These are phyloP conservation scores for Apostichopus japonicus DNA, from an alignment of 35 echinoderm and acorn worm genomes.

Conservation along the genomic window DNA sequence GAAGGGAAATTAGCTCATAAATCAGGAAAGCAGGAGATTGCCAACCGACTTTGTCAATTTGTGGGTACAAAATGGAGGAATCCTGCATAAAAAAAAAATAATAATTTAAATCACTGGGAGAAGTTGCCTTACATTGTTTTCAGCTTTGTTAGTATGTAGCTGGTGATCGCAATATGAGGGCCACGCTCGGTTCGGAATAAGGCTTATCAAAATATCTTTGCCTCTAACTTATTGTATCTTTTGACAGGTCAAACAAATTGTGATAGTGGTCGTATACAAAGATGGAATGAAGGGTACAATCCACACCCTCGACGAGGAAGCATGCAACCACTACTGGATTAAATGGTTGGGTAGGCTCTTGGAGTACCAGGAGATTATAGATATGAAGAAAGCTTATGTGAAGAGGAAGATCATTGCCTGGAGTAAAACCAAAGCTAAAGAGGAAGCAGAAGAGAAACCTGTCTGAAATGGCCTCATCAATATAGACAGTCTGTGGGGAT, in stretches of 20 bases:
- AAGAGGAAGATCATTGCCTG: slow-evolving; percentile 43
- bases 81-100: too few species aligned
- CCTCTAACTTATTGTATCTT: background rate
- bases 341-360: slow-evolving; percentile 43
- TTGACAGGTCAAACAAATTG: slow-evolving; percentile 20
- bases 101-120: too few species aligned
- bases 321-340: slow-evolving; percentile 29
- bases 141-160: too few species aligned
- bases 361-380: slow-evolving; percentile 3
- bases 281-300: slow-evolving; percentile 16
- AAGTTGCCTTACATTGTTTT: too few species aligned
- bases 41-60: too few species aligned
- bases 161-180: too few species aligned
- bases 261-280: slow-evolving; percentile 42
- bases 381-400: slow-evolving; percentile 35
- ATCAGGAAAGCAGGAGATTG: too few species aligned
- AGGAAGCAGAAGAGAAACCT: background rate
- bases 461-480: too few species aligned
- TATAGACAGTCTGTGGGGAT: too few species aligned
- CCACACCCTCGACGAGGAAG: background rate
- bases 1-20: too few species aligned
- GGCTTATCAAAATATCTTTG: background rate
- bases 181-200: too few species aligned
- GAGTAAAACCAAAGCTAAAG: background rate
- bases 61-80: too few species aligned